phyloP scores from a whole-genome alignment of 2,888 invertebrate species.

The Calliphora vomitoria region DNA sequence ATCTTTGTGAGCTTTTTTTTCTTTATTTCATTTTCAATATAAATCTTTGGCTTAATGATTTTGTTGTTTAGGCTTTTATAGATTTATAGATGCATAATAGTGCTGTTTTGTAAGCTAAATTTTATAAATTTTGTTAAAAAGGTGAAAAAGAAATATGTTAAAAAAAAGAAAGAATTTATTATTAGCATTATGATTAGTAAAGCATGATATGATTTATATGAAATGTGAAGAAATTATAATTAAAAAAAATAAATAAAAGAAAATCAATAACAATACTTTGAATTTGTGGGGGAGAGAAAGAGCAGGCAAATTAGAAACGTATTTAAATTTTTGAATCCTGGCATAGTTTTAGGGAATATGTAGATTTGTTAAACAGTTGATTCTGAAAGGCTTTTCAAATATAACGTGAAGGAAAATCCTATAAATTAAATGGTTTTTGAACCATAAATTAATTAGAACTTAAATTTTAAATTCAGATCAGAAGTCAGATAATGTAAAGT shows the following conservation, averaged over 20 bases:
- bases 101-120: slow-evolving; percentile 85
- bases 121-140: slow-evolving; percentile 60
- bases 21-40: slow-evolving; percentile 36
- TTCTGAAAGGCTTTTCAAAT: no score
- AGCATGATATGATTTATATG: slow-evolving; percentile 7
- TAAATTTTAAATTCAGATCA: no score
- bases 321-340: no score
- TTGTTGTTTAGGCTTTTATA: slow-evolving; percentile 18
- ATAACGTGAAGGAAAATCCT: no score
- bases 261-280: slow-evolving; percentile 73
- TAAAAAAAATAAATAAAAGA: background rate
- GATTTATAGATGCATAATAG: slow-evolving; percentile 85
- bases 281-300: slow-evolving; percentile 73
- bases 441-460: no score
- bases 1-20: slow-evolving; percentile 20
- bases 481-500: no score
- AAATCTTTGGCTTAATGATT: slow-evolving; percentile 57
- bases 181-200: slow-evolving; percentile 33
- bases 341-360: no score
- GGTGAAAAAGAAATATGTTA: slow-evolving; percentile 29
- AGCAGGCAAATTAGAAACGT: background rate
- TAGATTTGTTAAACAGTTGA: no score
- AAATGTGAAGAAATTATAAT: background rate
- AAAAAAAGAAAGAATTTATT: slow-evolving; percentile 44
- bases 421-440: no score